Evolutionary conservation across 92 coral and sea anemone genomes (phyloP), one percentile per base, ranked within the genome.

Genomic region (Virgularia gustaviana): DNA sequence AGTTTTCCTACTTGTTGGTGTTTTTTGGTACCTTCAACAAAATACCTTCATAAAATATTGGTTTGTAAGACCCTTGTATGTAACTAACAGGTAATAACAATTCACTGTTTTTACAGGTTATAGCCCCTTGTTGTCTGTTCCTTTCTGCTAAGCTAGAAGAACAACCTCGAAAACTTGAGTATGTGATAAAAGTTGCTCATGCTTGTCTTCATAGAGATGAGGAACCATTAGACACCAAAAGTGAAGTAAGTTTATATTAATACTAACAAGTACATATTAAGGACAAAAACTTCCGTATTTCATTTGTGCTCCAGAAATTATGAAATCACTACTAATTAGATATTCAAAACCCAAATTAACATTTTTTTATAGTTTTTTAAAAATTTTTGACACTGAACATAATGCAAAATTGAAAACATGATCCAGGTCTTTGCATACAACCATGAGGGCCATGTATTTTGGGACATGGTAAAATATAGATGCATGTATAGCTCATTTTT

Each of bases 71-170:
- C 2, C 27, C 29, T 41, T 36, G 13, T 43, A 22, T 43, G n/a
- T n/a, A n/a, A n/a, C n/a, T n/a, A n/a, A n/a, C n/a, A n/a, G n/a
- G n/a, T n/a, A n/a, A n/a, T n/a, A n/a, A n/a, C n/a, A n/a, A n/a
- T 23, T 22, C 41, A 57, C 12, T 39, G 52, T 45, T 31, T 62
- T 32, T 47, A 28, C 39, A 85, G 98, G 79, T 65, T 9, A 63
- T 92, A 86, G 98, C 96, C 27, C 94, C 98, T 28, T 92, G 98
- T 70, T 92, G 98, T 74, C 86, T 92, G 30, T 92, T 92, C 71
- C 74, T 92, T 59, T 85, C 98, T 29, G 98, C 98, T 12, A 92
- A 92, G 70, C 84, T 89, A 9, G 98, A 92, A 75, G 98, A 92
- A 75, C 98, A 92, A 60, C 98, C 98, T 0, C 92, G 98, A 12